These are phyloP conservation scores for Phalacrocorax brasilianus DNA, from an alignment of 2,113 vertebrate genomes.

Conservation along the genomic window DNA sequence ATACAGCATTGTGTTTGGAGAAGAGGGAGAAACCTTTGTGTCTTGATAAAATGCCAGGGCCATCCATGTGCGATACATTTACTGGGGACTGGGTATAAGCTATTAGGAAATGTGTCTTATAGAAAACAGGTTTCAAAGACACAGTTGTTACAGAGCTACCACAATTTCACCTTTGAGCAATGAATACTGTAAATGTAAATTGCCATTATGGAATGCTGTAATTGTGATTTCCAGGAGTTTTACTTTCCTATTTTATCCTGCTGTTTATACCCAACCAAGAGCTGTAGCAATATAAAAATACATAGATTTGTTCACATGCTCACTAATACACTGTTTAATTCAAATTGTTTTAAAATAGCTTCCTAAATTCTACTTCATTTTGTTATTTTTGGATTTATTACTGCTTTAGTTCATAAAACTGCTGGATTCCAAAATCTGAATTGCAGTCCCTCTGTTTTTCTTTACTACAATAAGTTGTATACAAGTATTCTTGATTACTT, in stretches of 20 bases:
- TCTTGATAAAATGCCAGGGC: background rate
- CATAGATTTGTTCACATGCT: background rate
- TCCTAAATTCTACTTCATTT: slow-evolving; percentile 17
- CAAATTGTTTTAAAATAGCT: slow-evolving; percentile 45
- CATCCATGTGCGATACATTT: background rate
- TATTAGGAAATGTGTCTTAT: background rate
- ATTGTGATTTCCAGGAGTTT: slow-evolving; percentile 41
- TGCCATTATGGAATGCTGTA: background rate
- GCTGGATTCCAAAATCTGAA: slow-evolving; percentile 40
- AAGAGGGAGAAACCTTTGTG: background rate
- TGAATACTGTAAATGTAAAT: slow-evolving; percentile 4
- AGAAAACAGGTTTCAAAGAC: background rate
- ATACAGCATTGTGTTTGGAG: background rate
- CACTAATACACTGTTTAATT: slow-evolving; percentile 45
- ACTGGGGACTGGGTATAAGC: background rate
- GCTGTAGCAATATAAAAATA: background rate
- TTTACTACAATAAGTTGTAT: slow-evolving; percentile 44
- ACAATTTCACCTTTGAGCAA: background rate
- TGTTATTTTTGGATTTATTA: slow-evolving; percentile 54
- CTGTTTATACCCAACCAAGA: background rate
- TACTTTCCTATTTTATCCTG: background rate
- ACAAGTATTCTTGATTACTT: slow-evolving; percentile 63
- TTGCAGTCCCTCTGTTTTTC: background rate
- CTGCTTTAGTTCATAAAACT: slow-evolving; percentile 35
- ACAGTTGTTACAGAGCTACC: background rate